phyloP scores from a whole-genome alignment of 2,888 invertebrate genomes.

The Pyrochroa serraticornis region DNA sequence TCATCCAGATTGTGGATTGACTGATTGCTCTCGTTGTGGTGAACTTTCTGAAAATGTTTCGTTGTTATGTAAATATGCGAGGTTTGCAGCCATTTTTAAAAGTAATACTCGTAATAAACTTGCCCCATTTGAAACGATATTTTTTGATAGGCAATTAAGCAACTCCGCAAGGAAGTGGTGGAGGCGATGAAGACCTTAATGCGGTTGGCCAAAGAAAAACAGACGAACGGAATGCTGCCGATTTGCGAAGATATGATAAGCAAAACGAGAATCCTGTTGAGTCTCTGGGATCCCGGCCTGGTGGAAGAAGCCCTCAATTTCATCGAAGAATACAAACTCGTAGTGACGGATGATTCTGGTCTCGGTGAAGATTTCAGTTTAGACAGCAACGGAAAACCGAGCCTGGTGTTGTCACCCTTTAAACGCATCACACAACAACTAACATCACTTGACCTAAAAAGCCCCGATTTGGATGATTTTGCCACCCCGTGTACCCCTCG shows the following conservation, averaged over 20 bases:
- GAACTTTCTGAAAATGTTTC: too few relatives aligned
- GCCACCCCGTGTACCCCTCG: constrained; percentile 70
- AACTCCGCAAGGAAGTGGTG: constrained; percentile 76
- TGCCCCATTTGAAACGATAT: too few relatives aligned
- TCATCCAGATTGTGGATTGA: too few relatives aligned
- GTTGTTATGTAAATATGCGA: too few relatives aligned
- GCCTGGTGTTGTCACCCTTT: constrained; percentile 68
- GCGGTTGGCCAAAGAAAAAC: constrained; percentile 74
- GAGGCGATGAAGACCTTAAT: constrained; percentile 78
- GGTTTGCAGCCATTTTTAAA: too few relatives aligned
- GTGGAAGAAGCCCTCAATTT: constrained; percentile 86
- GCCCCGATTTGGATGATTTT: constrained; percentile 75
- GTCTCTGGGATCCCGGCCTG: constrained; percentile 84
- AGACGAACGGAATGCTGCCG: constrained; percentile 75
- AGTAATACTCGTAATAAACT: too few relatives aligned
- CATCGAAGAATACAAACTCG: constrained; percentile 77
- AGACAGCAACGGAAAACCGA: constrained; percentile 46
- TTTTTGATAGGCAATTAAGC: constrained; percentile 67
- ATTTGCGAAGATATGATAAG: constrained; percentile 78
- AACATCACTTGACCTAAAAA: constrained; percentile 71
- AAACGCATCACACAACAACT: constrained; percentile 79
- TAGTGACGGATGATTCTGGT: constrained; percentile 54
- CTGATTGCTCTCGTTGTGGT: too few relatives aligned
- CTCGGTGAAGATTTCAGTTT: constrained; percentile 53
- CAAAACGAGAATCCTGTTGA: constrained; percentile 79